Base-by-base conservation (phyloP, 2,888 invertebrate genomes). In the Dryobota labecula region DNA sequence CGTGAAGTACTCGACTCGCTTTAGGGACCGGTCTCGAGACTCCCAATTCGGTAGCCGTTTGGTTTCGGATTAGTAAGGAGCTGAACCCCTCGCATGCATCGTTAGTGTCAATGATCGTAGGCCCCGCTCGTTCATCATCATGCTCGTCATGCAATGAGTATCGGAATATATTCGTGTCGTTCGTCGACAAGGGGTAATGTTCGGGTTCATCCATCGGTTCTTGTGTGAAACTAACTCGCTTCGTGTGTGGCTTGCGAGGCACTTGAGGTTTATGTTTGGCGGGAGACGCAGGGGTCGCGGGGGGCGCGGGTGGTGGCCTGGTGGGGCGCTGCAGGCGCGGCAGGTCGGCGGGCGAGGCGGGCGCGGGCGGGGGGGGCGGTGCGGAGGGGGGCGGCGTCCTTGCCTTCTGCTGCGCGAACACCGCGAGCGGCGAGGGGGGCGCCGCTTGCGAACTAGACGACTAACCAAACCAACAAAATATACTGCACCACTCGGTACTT, bases 141-240 rank as follows among this genome's bases (percentile, higher is more conserved):
- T 93, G 94, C 94, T 89, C 84, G 66, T 88, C 91, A 92, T 94
- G 94, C 92, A 89, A 82, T 84, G 86, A 84, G 87, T 86, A 80
- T 79, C 86, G 89, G 77, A 85, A 86, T 69, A 74, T 82, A 81
- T 86, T 90, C 87, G 88, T 80, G 80, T 93, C 91, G 88, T 87
- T 89, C 78, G 90, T 88, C 80, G 88, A 77, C 72, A 81, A 82
- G 73, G 87, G 78, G 80, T 87, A 86, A 87, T 77, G 87, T 82
- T 91, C 89, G 80, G 87, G 84, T 84, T 90, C 90, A 83, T 92
- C 89, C 83, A 88, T 86, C 74, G 91, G 86, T 75, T 94, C 94
- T 88, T 91, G 89, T 73, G 90, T 94, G 93, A 96, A 96, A 96
- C 95, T 96, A 95, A 96, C 95, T 95, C 95, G 94, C 88, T 96